Percentiles rank a stretch among this genome's conserved stretches.
Evolutionary conservation across 2,113 vertebrate genomes (phyloP).

Genomic region (Odocoileus virginianus): DNA sequence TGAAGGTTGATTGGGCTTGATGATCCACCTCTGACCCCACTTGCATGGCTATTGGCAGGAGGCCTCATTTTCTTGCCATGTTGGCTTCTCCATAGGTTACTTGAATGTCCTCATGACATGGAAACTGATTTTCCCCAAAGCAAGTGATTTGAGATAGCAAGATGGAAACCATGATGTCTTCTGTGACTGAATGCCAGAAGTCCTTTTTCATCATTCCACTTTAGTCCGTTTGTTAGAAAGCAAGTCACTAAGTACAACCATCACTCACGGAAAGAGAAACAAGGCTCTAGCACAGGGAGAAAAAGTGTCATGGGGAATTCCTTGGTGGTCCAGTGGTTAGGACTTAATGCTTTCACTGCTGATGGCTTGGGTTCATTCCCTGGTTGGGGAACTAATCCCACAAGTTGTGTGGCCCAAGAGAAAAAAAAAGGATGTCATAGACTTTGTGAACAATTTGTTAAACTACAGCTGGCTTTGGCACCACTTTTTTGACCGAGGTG

Average conservation of each 20-base stretch:
- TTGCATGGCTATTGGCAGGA: not conserved
- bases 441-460: not conserved
- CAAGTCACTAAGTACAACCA: not conserved
- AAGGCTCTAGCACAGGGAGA: not conserved
- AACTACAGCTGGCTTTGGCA: not conserved
- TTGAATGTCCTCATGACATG: not conserved
- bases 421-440: not conserved
- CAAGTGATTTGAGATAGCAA: not conserved
- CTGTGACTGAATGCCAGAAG: not conserved
- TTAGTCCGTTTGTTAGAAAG: not conserved
- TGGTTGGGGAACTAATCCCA: not conserved
- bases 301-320: not conserved
- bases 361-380: not conserved
- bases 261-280: not conserved
- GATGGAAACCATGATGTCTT: not conserved
- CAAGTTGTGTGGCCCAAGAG: not conserved
- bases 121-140: constrained; percentile 16
- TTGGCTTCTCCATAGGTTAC: not conserved
- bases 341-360: not conserved
- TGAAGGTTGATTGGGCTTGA: not conserved
- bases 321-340: not conserved
- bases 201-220: not conserved
- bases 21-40: not conserved
- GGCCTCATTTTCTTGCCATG: not conserved
- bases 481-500: not conserved